These are phyloP conservation scores for Paramormyrops hopkinsi DNA, from an alignment of 2,797 vertebrate species.

Conservation along the genomic window DNA sequence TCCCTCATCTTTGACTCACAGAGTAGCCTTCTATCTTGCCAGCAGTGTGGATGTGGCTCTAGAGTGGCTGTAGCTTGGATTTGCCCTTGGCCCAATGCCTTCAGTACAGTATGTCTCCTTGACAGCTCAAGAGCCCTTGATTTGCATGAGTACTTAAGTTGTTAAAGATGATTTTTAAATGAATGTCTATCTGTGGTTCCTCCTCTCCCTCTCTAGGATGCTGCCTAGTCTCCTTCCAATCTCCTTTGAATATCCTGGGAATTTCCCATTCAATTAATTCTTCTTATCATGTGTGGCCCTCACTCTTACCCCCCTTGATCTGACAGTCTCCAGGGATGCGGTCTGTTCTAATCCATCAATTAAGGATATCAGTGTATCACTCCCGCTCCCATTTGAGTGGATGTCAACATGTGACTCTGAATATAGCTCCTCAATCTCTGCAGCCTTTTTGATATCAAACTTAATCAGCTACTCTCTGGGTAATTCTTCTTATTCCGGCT, in stretches of 20 bases:
- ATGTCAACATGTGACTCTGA: slow-evolving; percentile 54
- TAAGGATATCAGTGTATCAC: slow-evolving; percentile 60
- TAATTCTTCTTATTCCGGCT: background rate
- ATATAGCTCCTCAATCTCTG: slow-evolving; percentile 43
- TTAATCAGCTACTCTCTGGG: slow-evolving; percentile 38
- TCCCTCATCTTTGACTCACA: background rate
- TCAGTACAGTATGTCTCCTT: background rate
- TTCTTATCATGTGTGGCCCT: slow-evolving; percentile 46
- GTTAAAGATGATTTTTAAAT: slow-evolving; percentile 25
- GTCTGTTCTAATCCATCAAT: slow-evolving; percentile 64
- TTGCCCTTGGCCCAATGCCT: too few relatives aligned
- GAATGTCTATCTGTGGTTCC: slow-evolving; percentile 3
- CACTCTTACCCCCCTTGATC: slow-evolving; percentile 15
- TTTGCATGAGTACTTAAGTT: slow-evolving; percentile 24
- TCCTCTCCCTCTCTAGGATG: slow-evolving; percentile 18
- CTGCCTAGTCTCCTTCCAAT: slow-evolving; percentile 39
- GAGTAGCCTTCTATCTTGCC: background rate
- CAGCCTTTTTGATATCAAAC: slow-evolving; percentile 45
- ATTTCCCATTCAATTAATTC: slow-evolving; percentile 49
- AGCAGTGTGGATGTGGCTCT: background rate
- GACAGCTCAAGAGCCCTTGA: background rate
- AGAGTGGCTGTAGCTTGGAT: background rate
- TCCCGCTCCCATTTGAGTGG: slow-evolving; percentile 52
- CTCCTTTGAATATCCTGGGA: slow-evolving; percentile 49
- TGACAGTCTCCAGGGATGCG: slow-evolving; percentile 49